Evolutionary conservation across 1,140 invertebrate genomes (phyloP), one percentile per base, ranked within the genome.

Genomic region (Aphaenogaster floridana): DNA sequence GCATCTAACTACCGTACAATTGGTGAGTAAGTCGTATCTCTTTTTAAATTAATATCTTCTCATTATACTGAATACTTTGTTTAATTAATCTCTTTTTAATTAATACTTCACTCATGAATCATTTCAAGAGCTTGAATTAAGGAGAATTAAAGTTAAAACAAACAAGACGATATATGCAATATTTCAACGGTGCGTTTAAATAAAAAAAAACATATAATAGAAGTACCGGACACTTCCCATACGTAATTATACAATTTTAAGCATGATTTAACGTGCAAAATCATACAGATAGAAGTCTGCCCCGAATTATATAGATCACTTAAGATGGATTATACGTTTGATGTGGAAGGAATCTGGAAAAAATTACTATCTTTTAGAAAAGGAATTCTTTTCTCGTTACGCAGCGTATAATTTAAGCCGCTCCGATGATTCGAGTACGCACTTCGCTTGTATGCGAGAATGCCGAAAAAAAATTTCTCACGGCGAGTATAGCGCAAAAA

Each of bases 1-100:
- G 94, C 98, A 99, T 93, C 97, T 99, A 77, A 99, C 98, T 1
- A 97, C 97, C 39, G 96, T 99, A 69, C 98, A 99, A 96, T 96
- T 99, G 96, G 98, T 99, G 96, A 97, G 96, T 96, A 89, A 17
- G 61, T 76, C 34, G 57, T 48, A 7, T 21, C 39, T 42, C 39
- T 72, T 42, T 4, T 36, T 42, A 52, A 64, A 52, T 5, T 63
- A 13, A 61, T 45, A 66, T 0, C 28, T 28, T 28, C 28, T 28
- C 0, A 28, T 28, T 28, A 28, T 28, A 28, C 28, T 28, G 28
- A 28, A 28, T 28, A 28, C 28, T 28, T 28, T 28, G 28, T 28
- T 28, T 28, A 28, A 28, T 28, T 28, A 28, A 28, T 28, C 28
- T 28, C 28, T 28, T 28, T 28, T 28, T 28, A 28, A 28, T 28